Evolutionary conservation across 1,140 invertebrate genomes (phyloP), one percentile per base, ranked within the genome.

Genomic region (Wiebesia pumilae): DNA sequence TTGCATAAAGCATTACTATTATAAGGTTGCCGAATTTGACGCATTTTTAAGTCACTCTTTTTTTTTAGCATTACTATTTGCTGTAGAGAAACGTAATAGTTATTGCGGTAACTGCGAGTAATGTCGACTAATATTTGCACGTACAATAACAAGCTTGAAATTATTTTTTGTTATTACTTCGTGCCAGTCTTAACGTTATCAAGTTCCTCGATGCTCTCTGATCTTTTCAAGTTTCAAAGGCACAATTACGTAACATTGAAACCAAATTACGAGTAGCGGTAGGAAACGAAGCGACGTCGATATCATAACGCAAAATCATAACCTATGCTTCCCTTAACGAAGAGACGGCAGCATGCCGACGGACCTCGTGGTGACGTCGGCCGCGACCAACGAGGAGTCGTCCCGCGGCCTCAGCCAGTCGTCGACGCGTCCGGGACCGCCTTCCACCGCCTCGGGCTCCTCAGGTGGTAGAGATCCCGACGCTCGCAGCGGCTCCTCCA

Each of bases 361-460:
- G 81, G 93, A 94, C 87, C 90, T 94, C 58, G 92, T 94, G 83
- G 92, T 92, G 73, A 92, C 93, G 73, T 91, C 93, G 88, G 90
- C 90, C 16, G 89, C 92, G 86, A 90, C 89, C 67, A 91, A 92
- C 69, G 93, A 94, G 86, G 89, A 90, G 14, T 87, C 84, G 24
- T 88, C 91, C 3, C 54, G 89, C 89, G 24, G 90, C 89, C 62
- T 78, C 89, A 82, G n/a, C n/a, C 77, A 84, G 82, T 87, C 89
- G 81, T 87, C 87, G 80, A 88, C 90, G 83, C 30, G 91, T 87
- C 67, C 86, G 67, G 88, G 87, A n/a, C 62, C 87, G 3, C 78
- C 80, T 0, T 85, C 84, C 38, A 71, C 78, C 1, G 9, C 78
- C 14, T 27, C 51, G 9, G 30, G 51, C 21, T 80, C 54, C 12